These are phyloP conservation scores for Hydrolagus affinis DNA, from an alignment of 2,113 vertebrate species.

Conservation along the genomic window DNA sequence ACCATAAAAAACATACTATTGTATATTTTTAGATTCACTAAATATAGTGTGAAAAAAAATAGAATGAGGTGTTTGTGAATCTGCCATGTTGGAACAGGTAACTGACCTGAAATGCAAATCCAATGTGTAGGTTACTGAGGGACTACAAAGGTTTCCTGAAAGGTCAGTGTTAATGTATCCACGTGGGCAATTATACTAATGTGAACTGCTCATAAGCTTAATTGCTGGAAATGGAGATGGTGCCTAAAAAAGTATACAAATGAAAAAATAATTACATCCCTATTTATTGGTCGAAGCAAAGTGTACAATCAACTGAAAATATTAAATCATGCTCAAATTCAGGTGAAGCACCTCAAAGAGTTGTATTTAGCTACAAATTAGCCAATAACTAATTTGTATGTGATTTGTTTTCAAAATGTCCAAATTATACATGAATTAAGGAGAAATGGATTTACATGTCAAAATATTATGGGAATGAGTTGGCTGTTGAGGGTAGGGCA, in stretches of 20 bases:
- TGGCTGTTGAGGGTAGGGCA: neutral
- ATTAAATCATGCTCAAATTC: neutral
- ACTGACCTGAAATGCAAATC: neutral
- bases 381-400: too few species aligned
- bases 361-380: neutral
- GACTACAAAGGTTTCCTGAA: neutral
- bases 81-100: neutral
- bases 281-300: neutral
- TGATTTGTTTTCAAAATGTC: neutral
- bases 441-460: neutral
- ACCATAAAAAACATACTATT: too few species aligned
- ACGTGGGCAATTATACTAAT: constrained; percentile 16
- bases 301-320: neutral
- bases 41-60: neutral
- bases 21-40: neutral
- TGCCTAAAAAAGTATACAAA: neutral
- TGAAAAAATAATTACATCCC: neutral
- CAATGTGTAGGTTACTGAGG: neutral
- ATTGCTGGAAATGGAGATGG: neutral
- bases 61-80: too few species aligned
- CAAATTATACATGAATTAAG: neutral
- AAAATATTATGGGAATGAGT: neutral
- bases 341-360: neutral
- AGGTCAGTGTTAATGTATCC: constrained; percentile 12
- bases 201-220: neutral